Evolutionary conservation across 2,113 vertebrate species (phyloP), one percentile per base, ranked within the genome.

Genomic region (Pelecanoides urinatrix): DNA sequence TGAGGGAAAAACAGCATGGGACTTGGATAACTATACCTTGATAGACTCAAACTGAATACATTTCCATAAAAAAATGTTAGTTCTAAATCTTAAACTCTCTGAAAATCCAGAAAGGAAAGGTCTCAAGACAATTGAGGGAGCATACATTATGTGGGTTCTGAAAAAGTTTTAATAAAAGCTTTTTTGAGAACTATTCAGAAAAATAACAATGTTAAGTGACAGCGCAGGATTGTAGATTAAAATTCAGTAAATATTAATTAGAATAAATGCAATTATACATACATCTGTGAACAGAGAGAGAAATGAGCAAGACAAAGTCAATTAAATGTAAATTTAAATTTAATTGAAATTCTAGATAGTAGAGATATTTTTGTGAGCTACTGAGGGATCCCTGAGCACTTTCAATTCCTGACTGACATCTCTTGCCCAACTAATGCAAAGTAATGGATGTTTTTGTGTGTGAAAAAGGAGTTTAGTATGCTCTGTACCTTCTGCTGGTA

Each of bases 161-260:
- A 78, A 44, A 71, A 93, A 91, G 20, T 56, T 86, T 84, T 77
- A 80, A 59, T 59, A 91, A 59, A 26, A 73, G 2, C 2, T 5
- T 84, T 77, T 86, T 32, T 67, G 55, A 71, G 40, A 92, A 77
- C 21, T 59, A 50, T 53, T 89, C 23, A 49, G 47, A 81, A 88
- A 81, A 92, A 89, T 55, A 95, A 59, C 11, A 13, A 9, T 47
- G 36, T 63, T 92, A 91, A 94, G 65, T 1, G 4, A 50, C 61
- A 75, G 40, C 10, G 5, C 20, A 87, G 52, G 32, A 56, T 12
- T 92, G 83, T 36, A 86, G 55, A 96, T 96, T 95, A 95, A 91
- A 94, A 96, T 89, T 96, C 80, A 91, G 87, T 91, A 94, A 97
- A 96, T 97, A 96, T 91, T 92, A 96, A 97, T 97, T 89, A 92